Conservation (phyloP, 2,113 vertebrate species). For the Psittacus erithacus region DNA sequence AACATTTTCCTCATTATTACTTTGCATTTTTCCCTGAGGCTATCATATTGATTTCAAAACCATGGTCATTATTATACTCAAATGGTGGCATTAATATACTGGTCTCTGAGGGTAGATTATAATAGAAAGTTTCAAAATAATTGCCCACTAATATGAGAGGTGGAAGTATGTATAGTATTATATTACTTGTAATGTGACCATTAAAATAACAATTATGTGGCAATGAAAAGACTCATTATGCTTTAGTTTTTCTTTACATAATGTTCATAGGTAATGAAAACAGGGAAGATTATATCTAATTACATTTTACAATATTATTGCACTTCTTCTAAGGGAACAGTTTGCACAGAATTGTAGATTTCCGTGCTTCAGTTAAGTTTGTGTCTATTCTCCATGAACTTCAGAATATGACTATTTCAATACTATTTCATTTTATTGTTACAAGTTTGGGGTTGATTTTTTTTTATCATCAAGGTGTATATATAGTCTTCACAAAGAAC, state of each 20-base stretch:
- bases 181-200: conserved; percentile 67
- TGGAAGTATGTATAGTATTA: conserved; percentile 68
- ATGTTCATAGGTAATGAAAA: conserved; percentile 75
- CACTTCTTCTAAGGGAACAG: conserved; percentile 19
- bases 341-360: conserved; percentile 41
- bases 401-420: conserved; percentile 1
- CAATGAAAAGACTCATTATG: conserved; percentile 71
- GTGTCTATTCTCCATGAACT: neutral
- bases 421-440: neutral
- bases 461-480: conserved; percentile 1
- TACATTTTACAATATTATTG: conserved; percentile 60
- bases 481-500: neutral
- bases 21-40: conserved; percentile 46
- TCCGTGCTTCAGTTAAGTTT: neutral
- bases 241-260: conserved; percentile 80
- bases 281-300: conserved; percentile 71
- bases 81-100: conserved; percentile 64
- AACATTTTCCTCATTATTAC: neutral
- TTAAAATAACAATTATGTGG: conserved; percentile 75
- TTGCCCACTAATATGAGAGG: conserved; percentile 72
- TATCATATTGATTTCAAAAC: conserved; percentile 55
- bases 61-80: conserved; percentile 50
- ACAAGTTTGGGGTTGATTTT: neutral
- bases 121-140: conserved; percentile 72
- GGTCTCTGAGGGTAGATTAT: conserved; percentile 61